phyloP scores from a whole-genome alignment of 2,888 invertebrate species.

The Erebia ligea region DNA sequence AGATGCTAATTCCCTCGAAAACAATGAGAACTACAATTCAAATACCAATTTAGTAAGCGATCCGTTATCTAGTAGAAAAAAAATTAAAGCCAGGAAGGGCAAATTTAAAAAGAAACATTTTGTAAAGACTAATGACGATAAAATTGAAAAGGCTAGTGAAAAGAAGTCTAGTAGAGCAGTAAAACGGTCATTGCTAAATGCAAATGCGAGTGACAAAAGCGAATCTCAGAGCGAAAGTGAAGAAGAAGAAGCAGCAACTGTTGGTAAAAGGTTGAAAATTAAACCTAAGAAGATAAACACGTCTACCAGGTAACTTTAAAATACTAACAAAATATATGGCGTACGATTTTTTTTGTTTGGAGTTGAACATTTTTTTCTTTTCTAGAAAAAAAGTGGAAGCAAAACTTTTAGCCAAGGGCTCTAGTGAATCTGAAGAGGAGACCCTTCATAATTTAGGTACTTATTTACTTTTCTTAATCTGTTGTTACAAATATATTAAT shows the following conservation, averaged over 20 bases:
- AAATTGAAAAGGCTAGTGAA: slow-evolving; percentile 50
- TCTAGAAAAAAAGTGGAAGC: slow-evolving; percentile 83
- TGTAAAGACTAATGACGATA: slow-evolving; percentile 49
- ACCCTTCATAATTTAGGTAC: slow-evolving; percentile 75
- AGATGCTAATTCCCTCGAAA: slow-evolving; percentile 52
- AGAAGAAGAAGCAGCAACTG: slow-evolving; percentile 66
- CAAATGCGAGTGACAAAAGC: slow-evolving; percentile 69
- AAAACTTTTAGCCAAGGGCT: slow-evolving; percentile 76
- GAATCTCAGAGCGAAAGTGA: slow-evolving; percentile 79
- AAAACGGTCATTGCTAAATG: slow-evolving; percentile 67
- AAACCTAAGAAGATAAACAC: slow-evolving; percentile 76
- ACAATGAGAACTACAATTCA: slow-evolving; percentile 52
- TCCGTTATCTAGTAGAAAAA: slow-evolving; percentile 65
- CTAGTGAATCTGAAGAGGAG: slow-evolving; percentile 80
- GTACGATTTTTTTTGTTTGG: background rate
- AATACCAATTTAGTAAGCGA: slow-evolving; percentile 46
- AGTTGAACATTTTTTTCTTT: slow-evolving; percentile 37
- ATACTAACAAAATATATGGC: background rate
- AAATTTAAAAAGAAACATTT: slow-evolving; percentile 71
- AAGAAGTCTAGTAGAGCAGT: slow-evolving; percentile 65
- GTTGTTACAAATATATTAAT: no score
- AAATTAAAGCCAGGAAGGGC: slow-evolving; percentile 72
- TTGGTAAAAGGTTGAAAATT: slow-evolving; percentile 74
- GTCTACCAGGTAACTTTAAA: slow-evolving; percentile 60
- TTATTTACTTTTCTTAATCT: background rate